Percentiles rank a stretch among this genome's conserved stretches.
Evolutionary conservation across 2,888 invertebrate species (phyloP).

Genomic region (Cotesia congregata): DNA sequence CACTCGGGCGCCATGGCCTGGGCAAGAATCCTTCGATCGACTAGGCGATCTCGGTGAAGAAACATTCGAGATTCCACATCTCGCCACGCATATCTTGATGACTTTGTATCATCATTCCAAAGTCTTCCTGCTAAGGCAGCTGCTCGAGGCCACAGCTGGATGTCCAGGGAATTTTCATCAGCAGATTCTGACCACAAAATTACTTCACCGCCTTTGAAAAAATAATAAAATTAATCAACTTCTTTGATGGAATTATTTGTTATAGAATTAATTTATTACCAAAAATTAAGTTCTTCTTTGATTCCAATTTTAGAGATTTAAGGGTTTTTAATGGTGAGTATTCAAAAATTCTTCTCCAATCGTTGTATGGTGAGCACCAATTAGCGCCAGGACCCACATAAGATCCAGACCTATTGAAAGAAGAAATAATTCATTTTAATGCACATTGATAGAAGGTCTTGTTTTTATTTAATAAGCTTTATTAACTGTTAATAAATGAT

Average conservation of each 20-base stretch:
- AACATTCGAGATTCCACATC: slow-evolving; percentile 82
- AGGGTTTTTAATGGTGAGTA: slow-evolving; percentile 78
- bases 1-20: slow-evolving; percentile 87
- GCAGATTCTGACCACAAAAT: slow-evolving; percentile 90
- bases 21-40: slow-evolving; percentile 78
- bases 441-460: too few species aligned
- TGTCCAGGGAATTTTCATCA: slow-evolving; percentile 79
- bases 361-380: slow-evolving; percentile 92
- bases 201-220: slow-evolving; percentile 79
- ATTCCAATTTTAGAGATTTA: slow-evolving; percentile 59
- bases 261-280: slow-evolving; percentile 65
- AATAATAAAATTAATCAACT: not conserved
- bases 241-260: not conserved
- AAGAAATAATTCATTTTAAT: too few species aligned
- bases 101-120: slow-evolving; percentile 81
- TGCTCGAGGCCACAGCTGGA: slow-evolving; percentile 86
- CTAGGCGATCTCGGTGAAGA: slow-evolving; percentile 79
- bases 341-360: slow-evolving; percentile 89
- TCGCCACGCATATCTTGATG: slow-evolving; percentile 81
- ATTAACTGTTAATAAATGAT: too few species aligned
- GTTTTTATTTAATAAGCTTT: too few species aligned
- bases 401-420: slow-evolving; percentile 74
- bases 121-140: slow-evolving; percentile 88
- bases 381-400: slow-evolving; percentile 88
- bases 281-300: slow-evolving; percentile 72